These are phyloP conservation scores for Yponomeuta cagnagella DNA, from an alignment of 2,888 invertebrate species.

Conservation along the genomic window DNA sequence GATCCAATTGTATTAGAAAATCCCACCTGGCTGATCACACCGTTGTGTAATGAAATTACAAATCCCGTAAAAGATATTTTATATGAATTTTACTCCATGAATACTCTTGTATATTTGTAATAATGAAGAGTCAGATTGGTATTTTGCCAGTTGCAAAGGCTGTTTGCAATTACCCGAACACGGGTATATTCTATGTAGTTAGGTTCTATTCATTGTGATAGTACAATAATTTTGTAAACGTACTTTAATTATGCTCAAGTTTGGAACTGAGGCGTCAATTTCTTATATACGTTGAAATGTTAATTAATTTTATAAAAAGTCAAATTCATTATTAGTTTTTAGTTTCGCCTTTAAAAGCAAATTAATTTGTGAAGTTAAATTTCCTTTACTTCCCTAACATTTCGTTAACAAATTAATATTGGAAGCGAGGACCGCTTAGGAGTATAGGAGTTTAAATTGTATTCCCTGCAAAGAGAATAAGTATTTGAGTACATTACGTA, in stretches of 20 bases:
- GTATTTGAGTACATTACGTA: background rate
- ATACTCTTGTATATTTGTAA: background rate
- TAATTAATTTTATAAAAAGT: slow-evolving; percentile 21
- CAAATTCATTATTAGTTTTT: slow-evolving; percentile 19
- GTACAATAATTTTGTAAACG: slow-evolving; percentile 22
- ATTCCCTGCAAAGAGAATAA: background rate
- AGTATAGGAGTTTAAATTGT: background rate
- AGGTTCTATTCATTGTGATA: slow-evolving; percentile 21
- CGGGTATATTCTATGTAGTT: background rate
- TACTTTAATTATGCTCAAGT: background rate
- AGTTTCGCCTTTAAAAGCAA: slow-evolving; percentile 28
- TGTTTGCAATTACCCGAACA: background rate
- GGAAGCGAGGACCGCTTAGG: no score
- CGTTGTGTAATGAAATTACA: no score
- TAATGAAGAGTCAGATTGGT: background rate
- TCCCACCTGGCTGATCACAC: background rate
- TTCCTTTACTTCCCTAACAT: background rate
- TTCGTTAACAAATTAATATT: no score
- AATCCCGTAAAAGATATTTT: background rate
- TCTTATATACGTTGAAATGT: slow-evolving; percentile 21
- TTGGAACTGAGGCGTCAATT: background rate
- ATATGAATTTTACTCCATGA: background rate
- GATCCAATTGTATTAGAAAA: background rate
- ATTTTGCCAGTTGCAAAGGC: background rate
- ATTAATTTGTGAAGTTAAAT: slow-evolving; percentile 12